phyloP scores from a whole-genome alignment of 2,888 invertebrate species.

The Lordiphosa andalusiaca region DNA sequence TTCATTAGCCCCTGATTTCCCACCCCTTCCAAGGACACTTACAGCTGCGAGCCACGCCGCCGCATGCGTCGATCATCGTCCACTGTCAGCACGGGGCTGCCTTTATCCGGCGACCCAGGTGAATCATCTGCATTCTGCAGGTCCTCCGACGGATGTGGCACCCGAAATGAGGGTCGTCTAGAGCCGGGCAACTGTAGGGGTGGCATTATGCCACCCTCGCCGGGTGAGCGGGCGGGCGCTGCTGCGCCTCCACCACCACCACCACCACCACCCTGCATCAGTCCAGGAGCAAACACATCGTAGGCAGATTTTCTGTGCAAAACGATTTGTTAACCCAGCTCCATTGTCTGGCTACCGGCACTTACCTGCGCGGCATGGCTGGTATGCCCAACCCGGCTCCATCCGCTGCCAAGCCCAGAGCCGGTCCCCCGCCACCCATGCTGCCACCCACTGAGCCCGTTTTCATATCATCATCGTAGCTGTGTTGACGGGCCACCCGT shows the following conservation, averaged over 20 bases:
- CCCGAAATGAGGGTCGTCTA: constrained; percentile 84
- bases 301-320: constrained; percentile 85
- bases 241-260: constrained; percentile 52
- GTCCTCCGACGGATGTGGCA: constrained; percentile 82
- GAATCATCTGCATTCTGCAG: constrained; percentile 80
- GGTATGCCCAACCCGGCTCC: constrained; percentile 85
- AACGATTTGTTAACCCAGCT: neutral
- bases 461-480: constrained; percentile 90
- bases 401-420: constrained; percentile 77
- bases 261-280: constrained; percentile 76
- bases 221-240: constrained; percentile 78
- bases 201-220: constrained; percentile 77
- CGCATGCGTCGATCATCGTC: constrained; percentile 87
- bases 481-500: constrained; percentile 87
- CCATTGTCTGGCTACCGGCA: neutral
- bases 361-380: constrained; percentile 86
- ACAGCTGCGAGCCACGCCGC: constrained; percentile 91
- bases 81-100: constrained; percentile 83
- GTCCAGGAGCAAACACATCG: constrained; percentile 88
- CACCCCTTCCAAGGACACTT: constrained; percentile 80
- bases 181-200: constrained; percentile 80
- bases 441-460: constrained; percentile 65
- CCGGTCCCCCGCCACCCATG: constrained; percentile 57
- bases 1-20: neutral
- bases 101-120: constrained; percentile 83